Evolutionary conservation across 1,140 invertebrate genomes (phyloP).

Genomic region (Periplaneta americana): DNA sequence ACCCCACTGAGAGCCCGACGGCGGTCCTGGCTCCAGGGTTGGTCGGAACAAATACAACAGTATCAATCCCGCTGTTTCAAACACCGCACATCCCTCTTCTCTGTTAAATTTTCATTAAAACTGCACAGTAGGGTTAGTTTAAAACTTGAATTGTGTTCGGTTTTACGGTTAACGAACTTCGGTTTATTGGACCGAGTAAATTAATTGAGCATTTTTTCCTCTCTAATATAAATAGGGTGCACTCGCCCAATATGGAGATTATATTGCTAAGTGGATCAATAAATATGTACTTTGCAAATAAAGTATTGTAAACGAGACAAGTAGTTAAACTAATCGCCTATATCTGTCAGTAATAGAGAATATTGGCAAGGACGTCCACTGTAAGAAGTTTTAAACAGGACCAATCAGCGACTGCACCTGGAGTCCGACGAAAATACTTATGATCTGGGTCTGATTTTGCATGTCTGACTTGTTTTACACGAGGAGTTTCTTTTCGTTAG

Average conservation of each 20-base stretch:
- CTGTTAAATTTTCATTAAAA: not conserved
- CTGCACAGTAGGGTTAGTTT: not conserved
- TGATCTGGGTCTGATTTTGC: too few species aligned
- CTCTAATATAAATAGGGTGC: not conserved
- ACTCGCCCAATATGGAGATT: not conserved
- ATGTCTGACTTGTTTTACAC: too few species aligned
- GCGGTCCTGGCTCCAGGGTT: not conserved
- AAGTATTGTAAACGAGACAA: not conserved
- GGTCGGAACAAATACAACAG: not conserved
- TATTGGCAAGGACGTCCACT: not conserved
- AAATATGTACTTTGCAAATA: not conserved
- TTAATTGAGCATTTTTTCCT: not conserved
- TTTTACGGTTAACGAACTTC: not conserved
- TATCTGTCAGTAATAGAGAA: not conserved
- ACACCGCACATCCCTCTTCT: too few species aligned
- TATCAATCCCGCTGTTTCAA: not conserved
- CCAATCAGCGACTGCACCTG: too few species aligned
- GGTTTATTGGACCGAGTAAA: not conserved
- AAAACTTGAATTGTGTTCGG: not conserved
- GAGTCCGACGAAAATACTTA: too few species aligned
- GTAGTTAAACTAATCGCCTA: not conserved
- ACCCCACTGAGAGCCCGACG: too few species aligned
- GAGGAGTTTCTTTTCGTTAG: too few species aligned
- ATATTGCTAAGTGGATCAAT: not conserved
- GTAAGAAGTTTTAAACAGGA: too few species aligned